These are phyloP conservation scores for Cydia fagiglandana DNA, from an alignment of 1,140 invertebrate species.

Conservation along the genomic window DNA sequence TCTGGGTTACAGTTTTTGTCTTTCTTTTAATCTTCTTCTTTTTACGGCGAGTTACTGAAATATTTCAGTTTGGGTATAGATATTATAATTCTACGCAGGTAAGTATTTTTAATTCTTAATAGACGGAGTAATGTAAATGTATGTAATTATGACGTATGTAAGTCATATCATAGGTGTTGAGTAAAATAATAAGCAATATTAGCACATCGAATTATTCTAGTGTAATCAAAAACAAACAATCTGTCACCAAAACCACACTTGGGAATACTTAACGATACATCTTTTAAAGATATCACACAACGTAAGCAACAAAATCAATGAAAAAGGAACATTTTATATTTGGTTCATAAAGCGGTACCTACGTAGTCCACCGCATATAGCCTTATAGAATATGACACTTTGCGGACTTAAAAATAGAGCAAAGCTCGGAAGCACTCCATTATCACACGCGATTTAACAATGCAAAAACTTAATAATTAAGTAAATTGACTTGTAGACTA, in stretches of 20 bases:
- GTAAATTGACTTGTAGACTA: neutral
- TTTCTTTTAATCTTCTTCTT: too few relatives aligned
- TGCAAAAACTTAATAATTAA: neutral
- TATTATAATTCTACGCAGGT: too few relatives aligned
- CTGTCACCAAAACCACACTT: neutral
- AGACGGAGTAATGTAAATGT: too few relatives aligned
- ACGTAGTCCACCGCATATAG: neutral
- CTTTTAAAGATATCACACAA: neutral
- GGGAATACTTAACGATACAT: neutral
- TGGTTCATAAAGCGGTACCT: neutral
- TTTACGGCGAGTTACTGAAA: too few relatives aligned
- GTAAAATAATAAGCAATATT: too few relatives aligned
- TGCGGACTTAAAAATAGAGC: neutral
- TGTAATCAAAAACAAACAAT: neutral
- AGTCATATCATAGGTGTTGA: too few relatives aligned
- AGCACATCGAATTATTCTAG: neutral
- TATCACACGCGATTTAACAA: neutral
- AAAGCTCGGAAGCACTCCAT: neutral
- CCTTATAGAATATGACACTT: too few relatives aligned
- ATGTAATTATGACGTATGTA: too few relatives aligned
- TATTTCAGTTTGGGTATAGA: too few relatives aligned
- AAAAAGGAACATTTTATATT: neutral
- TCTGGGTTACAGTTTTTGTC: too few relatives aligned
- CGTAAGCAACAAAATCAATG: neutral
- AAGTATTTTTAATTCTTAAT: too few relatives aligned